Base-by-base conservation (phyloP, 2,797 vertebrate species). In the Spinus pinus region DNA sequence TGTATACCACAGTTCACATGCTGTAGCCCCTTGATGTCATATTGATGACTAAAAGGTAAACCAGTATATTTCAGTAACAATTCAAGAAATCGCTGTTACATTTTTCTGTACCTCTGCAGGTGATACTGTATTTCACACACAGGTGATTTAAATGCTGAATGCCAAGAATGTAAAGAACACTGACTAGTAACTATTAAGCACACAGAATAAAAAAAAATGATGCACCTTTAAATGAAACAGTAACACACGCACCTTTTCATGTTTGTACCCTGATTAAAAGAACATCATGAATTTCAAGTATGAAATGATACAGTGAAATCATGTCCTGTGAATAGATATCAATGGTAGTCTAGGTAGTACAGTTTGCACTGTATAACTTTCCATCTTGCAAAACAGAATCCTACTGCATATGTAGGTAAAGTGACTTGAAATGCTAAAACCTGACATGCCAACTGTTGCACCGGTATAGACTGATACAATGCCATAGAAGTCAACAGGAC, bases 271-370 rank as follows among this genome's bases (percentile, higher is more conserved):
- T 97, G 97, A 97, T 97, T 86, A 97, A 96, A 96, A 96, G 67
- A 97, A 96, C 53, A 56, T 94, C 30, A 53, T 95, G 95, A 96
- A 69, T 93, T 97, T 98, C 97, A 98, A 98, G 97, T 98, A 98
- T 96, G 96, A 98, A 97, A 96, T 96, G 88, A 96, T 95, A 95
- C 91, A 93, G 97, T 96, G 86, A 96, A 96, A 95, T 91, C 80
- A 79, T 60, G 82, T 96, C 86, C 93, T 91, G 96, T 90, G 94
- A 94, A 42, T 66, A 95, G 91, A 46, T 31, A 91, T 94, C 89
- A 51, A 90, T 54, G 97, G 80, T 92, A 96, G 90, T 86, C 82
- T 97, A 92, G 94, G 95, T 93, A 97, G 95, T 93, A 95, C 94
- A 88, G 83, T 95, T 94, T 96, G 88, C 91, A 87, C 85, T 70